Percentiles rank a stretch among this genome's conserved stretches.
These are phyloP conservation scores for Tenthredo mesomela DNA, from an alignment of 2,888 invertebrate species.

Conservation along the genomic window DNA sequence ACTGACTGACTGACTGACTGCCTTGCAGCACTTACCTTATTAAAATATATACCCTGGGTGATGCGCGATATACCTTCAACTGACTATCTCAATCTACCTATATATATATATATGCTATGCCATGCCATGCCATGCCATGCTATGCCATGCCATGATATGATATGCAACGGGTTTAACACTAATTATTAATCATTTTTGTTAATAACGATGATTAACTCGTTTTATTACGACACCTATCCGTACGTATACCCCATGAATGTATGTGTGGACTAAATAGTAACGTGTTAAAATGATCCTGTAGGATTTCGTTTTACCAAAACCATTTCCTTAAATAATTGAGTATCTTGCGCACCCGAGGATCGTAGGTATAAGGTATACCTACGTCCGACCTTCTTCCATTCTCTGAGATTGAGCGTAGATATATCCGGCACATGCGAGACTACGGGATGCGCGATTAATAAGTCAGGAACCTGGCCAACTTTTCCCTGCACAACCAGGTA, in stretches of 20 bases:
- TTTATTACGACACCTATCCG: too few relatives aligned
- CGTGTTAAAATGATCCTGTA: neutral
- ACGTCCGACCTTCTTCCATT: slow-evolving; percentile 76
- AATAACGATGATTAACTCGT: neutral
- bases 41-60: slow-evolving; percentile 75
- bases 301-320: neutral
- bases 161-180: neutral
- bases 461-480: slow-evolving; percentile 36
- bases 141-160: neutral
- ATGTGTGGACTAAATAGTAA: neutral
- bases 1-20: slow-evolving; percentile 55
- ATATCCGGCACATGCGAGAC: slow-evolving; percentile 61
- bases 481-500: neutral
- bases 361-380: slow-evolving; percentile 57
- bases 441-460: slow-evolving; percentile 42
- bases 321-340: slow-evolving; percentile 68
- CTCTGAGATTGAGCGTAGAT: slow-evolving; percentile 75
- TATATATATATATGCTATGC: neutral
- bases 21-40: slow-evolving; percentile 78
- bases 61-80: neutral
- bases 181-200: too few relatives aligned
- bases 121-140: neutral
- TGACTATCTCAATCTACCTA: neutral
- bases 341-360: slow-evolving; percentile 1
- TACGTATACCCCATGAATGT: too few relatives aligned